These are phyloP conservation scores for Aphidius colemani DNA, from an alignment of 2,888 invertebrate genomes.

Conservation along the genomic window DNA sequence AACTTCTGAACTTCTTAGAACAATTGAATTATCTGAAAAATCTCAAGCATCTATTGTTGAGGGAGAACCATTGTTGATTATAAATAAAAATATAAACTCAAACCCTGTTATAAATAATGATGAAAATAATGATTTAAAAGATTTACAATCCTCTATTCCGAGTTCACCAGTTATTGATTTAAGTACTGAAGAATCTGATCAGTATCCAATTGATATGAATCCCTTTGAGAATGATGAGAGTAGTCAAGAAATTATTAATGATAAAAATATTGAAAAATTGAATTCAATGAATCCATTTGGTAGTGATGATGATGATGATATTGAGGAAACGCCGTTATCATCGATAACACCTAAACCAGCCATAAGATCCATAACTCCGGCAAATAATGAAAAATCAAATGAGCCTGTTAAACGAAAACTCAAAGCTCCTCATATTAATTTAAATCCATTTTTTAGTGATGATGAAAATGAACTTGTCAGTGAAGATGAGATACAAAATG, in stretches of 20 bases:
- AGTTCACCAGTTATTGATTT: constrained; percentile 36
- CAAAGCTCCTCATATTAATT: constrained; percentile 63
- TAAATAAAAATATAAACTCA: constrained; percentile 2
- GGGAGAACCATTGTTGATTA: not conserved
- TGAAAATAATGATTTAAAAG: constrained; percentile 14
- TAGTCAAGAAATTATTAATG: constrained; percentile 46
- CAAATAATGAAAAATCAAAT: constrained; percentile 30
- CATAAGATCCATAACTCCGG: constrained; percentile 38
- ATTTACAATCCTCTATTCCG: constrained; percentile 8
- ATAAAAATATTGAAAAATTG: constrained; percentile 5
- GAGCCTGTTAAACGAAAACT: constrained; percentile 49
- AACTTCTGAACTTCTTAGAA: constrained; percentile 9
- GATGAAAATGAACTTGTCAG: constrained; percentile 63
- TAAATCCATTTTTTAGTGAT: constrained; percentile 78
- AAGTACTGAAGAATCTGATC: constrained; percentile 39
- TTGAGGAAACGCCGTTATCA: constrained; percentile 14
- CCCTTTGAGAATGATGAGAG: constrained; percentile 81
- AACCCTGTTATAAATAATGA: constrained; percentile 7
- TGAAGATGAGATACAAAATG: constrained; percentile 37
- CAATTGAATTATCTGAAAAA: not conserved
- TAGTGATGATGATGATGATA: constrained; percentile 52
- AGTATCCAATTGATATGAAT: constrained; percentile 81
- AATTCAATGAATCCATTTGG: constrained; percentile 71
- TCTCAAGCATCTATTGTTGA: not conserved
- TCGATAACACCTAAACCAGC: constrained; percentile 57